Evolutionary conservation across 1,140 invertebrate genomes (phyloP).

Genomic region (Brachionus koreanus): DNA sequence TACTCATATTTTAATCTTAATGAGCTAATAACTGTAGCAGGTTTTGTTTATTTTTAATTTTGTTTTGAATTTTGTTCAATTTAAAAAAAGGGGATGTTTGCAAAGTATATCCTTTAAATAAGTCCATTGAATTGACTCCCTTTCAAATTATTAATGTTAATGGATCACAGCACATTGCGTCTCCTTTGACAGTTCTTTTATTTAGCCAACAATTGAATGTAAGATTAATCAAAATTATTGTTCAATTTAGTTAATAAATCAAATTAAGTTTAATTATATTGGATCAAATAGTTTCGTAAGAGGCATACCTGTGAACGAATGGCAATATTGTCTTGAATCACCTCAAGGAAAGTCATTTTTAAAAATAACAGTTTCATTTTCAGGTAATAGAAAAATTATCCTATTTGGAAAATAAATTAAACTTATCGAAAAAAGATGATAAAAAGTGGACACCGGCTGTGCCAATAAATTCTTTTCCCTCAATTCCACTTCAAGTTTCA

Average conservation of each 20-base stretch:
- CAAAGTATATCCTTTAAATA: conserved; percentile 24
- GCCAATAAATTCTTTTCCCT: neutral
- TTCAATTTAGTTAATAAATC: neutral
- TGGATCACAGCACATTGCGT: neutral
- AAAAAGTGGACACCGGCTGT: neutral
- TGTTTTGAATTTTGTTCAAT: neutral
- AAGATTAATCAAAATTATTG: neutral
- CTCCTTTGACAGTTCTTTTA: conserved; percentile 10
- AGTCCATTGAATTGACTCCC: neutral
- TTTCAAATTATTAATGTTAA: conserved; percentile 35
- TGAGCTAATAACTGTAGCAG: neutral
- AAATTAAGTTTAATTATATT: conserved; percentile 17
- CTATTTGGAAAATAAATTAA: neutral
- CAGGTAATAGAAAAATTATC: neutral
- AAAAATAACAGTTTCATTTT: conserved; percentile 28
- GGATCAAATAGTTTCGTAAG: neutral
- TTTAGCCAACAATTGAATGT: neutral
- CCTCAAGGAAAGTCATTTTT: neutral
- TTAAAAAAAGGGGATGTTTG: conserved; percentile 3
- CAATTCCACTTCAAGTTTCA: neutral
- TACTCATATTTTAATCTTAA: conserved; percentile 11
- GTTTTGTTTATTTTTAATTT: neutral
- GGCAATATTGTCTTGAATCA: neutral
- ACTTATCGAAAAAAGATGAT: neutral
- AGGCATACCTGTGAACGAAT: conserved; percentile 30